Evolutionary conservation across 2,888 invertebrate genomes (phyloP), one percentile per base, ranked within the genome.

Genomic region (Camptogramma bilineatum): DNA sequence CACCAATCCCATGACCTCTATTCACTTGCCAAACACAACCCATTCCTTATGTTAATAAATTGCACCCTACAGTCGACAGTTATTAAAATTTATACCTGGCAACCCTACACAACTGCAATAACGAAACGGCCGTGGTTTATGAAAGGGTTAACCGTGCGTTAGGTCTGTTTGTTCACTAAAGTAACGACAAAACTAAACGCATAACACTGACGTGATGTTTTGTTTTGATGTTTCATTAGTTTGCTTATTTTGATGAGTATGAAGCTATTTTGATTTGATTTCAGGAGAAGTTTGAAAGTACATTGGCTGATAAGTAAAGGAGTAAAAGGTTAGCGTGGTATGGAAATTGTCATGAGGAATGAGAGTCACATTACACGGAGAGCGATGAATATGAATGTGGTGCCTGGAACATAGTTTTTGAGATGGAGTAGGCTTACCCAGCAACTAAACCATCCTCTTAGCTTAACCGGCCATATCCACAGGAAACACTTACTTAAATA

Each of bases 21-120:
- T 13, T 13, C 34, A 39, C 10, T 13, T 13, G 34, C 10, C 34
- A 34, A 39, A 2, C 13, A 39, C 34, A 39, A 2, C 13, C 10
- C 34, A 39, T 39, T 39, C 10, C 34, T 39, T 39, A 13, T 13
- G 34, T 39, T 39, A 13, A 39, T 39, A 39, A 39, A 39, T 39
- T 13, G 13, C 34, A 39, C 34, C 34, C 34, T 39, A 39, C 17
- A 44, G 39, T 13, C 13, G 39, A 39, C 44, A 16, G 16, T 44
- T 44, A 44, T 44, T 44, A 7, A 17, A 17, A 44, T 39, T 8
- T 39, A 39, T 44, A 17, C 44, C 16, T 17, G 44, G 44, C 44
- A 44, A 47, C 47, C 47, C 47, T 47, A 19, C 47, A 19, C 9
- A 21, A 19, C 19, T 47, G 21, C 47, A 47, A 47, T 47, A 47